These are phyloP conservation scores for Ochlodes sylvanus DNA, from an alignment of 2,888 invertebrate genomes.

Conservation along the genomic window DNA sequence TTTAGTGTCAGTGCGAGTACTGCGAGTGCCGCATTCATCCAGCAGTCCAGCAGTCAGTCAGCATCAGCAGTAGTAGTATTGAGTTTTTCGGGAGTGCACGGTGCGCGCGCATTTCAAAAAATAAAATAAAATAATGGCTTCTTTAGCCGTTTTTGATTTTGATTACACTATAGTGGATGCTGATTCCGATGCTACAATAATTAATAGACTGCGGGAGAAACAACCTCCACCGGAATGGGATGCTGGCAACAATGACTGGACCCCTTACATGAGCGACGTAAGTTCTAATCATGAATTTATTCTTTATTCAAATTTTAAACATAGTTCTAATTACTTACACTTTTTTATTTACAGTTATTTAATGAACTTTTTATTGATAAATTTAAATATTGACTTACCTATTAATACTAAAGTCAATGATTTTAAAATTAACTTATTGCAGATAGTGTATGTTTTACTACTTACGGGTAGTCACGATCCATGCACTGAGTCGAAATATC, in stretches of 20 bases:
- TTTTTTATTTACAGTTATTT: too few relatives aligned
- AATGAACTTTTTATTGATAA: too few relatives aligned
- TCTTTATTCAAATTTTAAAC: too few relatives aligned
- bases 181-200: conserved; percentile 77
- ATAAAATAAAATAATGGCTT: conserved; percentile 57
- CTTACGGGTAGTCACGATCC: too few relatives aligned
- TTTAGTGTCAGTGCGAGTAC: not conserved
- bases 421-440: too few relatives aligned
- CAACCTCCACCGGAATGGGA: conserved; percentile 77
- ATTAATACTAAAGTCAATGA: too few relatives aligned
- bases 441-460: too few relatives aligned
- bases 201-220: conserved; percentile 69
- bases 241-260: conserved; percentile 69
- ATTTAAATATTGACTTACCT: too few relatives aligned
- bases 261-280: conserved; percentile 79
- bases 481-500: too few relatives aligned
- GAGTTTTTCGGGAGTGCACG: conserved; percentile 14
- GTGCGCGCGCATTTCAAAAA: conserved; percentile 54
- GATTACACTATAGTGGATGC: conserved; percentile 76
- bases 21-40: conserved; percentile 9
- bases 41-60: too few relatives aligned
- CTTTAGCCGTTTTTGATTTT: conserved; percentile 76
- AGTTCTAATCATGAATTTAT: conserved; percentile 49
- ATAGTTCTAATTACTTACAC: too few relatives aligned
- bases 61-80: not conserved